Percentiles rank a stretch among this genome's conserved stretches.
phyloP scores from a whole-genome alignment of 2,888 invertebrate genomes.

The Dolichopus griseipennis region DNA sequence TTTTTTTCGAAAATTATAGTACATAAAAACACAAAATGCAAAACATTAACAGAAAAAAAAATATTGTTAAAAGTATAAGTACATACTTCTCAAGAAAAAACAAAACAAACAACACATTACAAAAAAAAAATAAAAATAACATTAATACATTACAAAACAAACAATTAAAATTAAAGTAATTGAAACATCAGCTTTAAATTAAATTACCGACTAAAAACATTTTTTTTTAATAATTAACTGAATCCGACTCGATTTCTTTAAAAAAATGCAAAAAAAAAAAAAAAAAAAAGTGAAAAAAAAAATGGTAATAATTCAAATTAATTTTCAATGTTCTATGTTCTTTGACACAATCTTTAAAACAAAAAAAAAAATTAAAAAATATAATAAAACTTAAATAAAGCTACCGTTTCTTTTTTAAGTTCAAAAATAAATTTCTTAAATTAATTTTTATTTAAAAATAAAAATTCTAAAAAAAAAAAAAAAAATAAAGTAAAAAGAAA shows the following conservation, averaged over 20 bases:
- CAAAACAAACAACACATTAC: no score
- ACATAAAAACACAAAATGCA: not conserved
- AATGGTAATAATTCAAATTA: not conserved
- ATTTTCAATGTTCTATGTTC: slow-evolving; percentile 5
- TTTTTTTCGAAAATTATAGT: not conserved
- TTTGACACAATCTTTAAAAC: not conserved
- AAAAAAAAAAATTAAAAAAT: not conserved
- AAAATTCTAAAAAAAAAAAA: not conserved
- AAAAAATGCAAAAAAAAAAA: not conserved
- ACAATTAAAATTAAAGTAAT: not conserved
- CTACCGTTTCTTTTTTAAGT: not conserved
- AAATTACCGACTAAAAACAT: not conserved
- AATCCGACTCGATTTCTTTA: not conserved
- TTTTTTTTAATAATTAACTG: not conserved
- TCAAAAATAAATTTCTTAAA: not conserved
- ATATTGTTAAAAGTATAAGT: no score
- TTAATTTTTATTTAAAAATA: not conserved
- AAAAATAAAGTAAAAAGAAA: not conserved
- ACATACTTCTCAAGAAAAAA: no score
- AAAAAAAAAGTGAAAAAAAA: not conserved
- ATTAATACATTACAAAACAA: not conserved
- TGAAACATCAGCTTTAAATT: not conserved
- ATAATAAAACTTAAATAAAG: no score
- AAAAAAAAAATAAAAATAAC: not conserved
- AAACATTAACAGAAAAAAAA: not conserved